These are phyloP conservation scores for Triplophysa bombifrons DNA, from an alignment of 2,797 vertebrate genomes.

Conservation along the genomic window DNA sequence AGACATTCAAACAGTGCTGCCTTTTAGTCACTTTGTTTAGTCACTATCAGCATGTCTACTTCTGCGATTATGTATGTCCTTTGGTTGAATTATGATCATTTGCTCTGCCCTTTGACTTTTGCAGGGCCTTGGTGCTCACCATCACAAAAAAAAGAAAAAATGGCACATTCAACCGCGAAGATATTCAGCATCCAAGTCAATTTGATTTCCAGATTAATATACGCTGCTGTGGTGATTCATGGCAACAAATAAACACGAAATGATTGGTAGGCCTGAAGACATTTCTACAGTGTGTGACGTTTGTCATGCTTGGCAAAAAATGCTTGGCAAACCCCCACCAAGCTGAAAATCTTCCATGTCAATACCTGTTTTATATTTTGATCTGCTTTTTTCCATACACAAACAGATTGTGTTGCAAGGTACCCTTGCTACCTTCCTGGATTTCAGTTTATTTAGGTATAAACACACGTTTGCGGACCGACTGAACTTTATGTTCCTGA, in stretches of 20 bases:
- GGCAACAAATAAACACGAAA: background rate
- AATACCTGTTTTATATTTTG: background rate
- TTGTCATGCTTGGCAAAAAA: background rate
- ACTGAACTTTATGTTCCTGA: slow-evolving; percentile 27
- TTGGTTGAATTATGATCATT: too few relatives aligned
- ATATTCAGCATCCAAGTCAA: background rate
- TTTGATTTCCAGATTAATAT: background rate
- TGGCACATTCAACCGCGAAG: too few relatives aligned
- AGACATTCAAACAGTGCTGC: too few relatives aligned
- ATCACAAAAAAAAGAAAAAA: too few relatives aligned
- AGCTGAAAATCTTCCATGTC: background rate
- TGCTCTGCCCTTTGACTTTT: too few relatives aligned
- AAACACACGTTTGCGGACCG: slow-evolving; percentile 26
- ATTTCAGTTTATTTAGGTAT: slow-evolving; percentile 24
- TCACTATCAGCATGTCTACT: too few relatives aligned
- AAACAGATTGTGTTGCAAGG: slow-evolving; percentile 27
- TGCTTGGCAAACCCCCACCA: background rate
- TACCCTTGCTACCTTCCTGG: slow-evolving; percentile 37
- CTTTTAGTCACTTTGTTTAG: background rate
- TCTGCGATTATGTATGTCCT: background rate
- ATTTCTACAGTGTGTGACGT: background rate
- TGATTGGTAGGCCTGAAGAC: background rate
- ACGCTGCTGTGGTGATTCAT: background rate
- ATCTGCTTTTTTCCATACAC: slow-evolving; percentile 23
- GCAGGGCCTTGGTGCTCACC: too few relatives aligned